Conservation (phyloP, 2,888 invertebrate genomes). For the Mythimna impura region DNA sequence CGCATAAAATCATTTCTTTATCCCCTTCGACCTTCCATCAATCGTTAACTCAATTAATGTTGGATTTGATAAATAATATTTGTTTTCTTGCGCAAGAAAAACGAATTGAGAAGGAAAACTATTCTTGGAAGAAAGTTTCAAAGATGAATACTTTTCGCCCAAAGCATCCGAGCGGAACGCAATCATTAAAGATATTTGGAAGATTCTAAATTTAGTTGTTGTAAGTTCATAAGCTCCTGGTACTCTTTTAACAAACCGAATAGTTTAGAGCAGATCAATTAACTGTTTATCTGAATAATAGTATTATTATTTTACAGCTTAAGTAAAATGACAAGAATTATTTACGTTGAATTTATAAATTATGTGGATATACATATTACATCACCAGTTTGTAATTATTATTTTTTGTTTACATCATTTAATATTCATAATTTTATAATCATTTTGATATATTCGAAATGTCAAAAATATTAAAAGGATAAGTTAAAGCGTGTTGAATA, state of each 20-base stretch:
- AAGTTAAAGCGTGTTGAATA: neutral
- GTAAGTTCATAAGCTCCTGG: slow-evolving; percentile 19
- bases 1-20: slow-evolving; percentile 25
- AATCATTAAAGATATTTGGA: slow-evolving; percentile 33
- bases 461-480: slow-evolving; percentile 5
- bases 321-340: neutral
- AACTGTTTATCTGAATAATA: neutral
- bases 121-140: slow-evolving; percentile 33
- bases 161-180: slow-evolving; percentile 16
- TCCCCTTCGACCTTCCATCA: slow-evolving; percentile 16
- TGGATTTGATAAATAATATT: neutral
- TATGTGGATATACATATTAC: neutral
- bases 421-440: slow-evolving; percentile 15
- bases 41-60: neutral
- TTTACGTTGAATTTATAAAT: neutral
- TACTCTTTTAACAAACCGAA: slow-evolving; percentile 1
- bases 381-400: neutral
- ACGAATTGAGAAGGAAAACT: slow-evolving; percentile 24
- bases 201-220: slow-evolving; percentile 33
- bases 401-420: neutral
- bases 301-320: neutral
- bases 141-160: slow-evolving; percentile 34
- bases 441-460: neutral
- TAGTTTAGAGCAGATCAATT: neutral
- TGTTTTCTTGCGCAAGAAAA: slow-evolving; percentile 11